These are phyloP conservation scores for Hemiscyllium ocellatum DNA, from an alignment of 2,113 vertebrate genomes.

Conservation along the genomic window DNA sequence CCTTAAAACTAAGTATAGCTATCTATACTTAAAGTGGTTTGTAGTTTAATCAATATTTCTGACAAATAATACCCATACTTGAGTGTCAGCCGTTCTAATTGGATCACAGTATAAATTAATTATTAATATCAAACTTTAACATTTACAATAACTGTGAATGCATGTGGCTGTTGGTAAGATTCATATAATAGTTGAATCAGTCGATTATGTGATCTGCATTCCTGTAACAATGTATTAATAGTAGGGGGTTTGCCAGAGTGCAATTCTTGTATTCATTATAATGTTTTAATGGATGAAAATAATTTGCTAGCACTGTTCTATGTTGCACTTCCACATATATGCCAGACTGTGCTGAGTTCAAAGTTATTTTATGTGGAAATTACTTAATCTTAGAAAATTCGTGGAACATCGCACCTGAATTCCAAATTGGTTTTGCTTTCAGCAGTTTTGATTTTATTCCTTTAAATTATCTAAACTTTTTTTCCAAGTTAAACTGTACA, in stretches of 20 bases:
- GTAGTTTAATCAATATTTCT: not conserved
- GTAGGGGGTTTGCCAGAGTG: not conserved
- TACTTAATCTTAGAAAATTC: not conserved
- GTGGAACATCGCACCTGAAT: not conserved
- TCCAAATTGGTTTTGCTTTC: not conserved
- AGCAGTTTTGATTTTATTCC: not conserved
- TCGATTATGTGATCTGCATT: not conserved
- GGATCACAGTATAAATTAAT: not conserved
- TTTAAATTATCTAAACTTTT: not conserved
- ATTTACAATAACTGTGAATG: not conserved
- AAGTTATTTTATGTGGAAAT: not conserved
- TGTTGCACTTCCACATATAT: not conserved
- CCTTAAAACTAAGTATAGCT: not conserved
- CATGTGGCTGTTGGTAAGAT: not conserved
- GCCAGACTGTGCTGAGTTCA: not conserved
- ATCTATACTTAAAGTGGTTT: not conserved
- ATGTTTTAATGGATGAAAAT: not conserved
- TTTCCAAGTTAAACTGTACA: not conserved
- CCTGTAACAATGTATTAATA: not conserved
- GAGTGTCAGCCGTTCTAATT: not conserved
- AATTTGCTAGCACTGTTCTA: not conserved
- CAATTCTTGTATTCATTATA: not conserved
- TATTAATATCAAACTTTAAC: not conserved
- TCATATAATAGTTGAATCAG: not conserved
- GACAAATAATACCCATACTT: no score